These are phyloP conservation scores for Epicampocera succincta DNA, from an alignment of 2,888 invertebrate genomes.

Conservation along the genomic window DNA sequence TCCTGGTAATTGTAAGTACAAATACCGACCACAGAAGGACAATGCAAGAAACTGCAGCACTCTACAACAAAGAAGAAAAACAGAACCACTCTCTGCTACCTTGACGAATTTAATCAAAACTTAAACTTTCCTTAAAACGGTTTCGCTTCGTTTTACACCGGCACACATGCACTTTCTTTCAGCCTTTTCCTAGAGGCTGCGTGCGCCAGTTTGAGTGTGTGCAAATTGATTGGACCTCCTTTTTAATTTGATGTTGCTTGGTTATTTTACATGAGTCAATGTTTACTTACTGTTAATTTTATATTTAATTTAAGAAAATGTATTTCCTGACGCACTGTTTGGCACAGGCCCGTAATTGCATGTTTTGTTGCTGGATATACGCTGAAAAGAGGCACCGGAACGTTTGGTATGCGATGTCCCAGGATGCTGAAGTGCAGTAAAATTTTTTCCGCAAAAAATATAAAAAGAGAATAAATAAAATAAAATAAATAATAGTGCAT, in stretches of 20 bases:
- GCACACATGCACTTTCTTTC: background rate
- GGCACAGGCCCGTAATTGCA: conserved; percentile 83
- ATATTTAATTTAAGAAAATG: conserved; percentile 81
- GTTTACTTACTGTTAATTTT: conserved; percentile 81
- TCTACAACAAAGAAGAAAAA: background rate
- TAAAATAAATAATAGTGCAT: conserved; percentile 37
- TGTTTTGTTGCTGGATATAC: conserved; percentile 85
- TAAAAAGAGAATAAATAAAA: conserved; percentile 12
- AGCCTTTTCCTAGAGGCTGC: background rate
- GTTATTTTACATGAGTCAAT: conserved; percentile 51
- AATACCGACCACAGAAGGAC: conserved; percentile 28
- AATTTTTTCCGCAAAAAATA: conserved; percentile 15
- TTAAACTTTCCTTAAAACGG: background rate
- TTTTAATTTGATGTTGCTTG: conserved; percentile 24
- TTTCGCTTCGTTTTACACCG: background rate
- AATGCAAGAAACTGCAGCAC: background rate
- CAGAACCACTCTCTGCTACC: background rate
- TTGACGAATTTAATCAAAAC: background rate
- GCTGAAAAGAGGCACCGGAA: conserved; percentile 82
- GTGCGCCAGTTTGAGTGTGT: background rate
- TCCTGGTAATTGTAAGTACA: conserved; percentile 30
- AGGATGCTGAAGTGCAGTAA: conserved; percentile 77
- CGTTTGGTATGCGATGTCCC: conserved; percentile 82
- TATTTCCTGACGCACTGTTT: conserved; percentile 84
- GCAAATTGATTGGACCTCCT: conserved; percentile 12